A percentile compares a stretch with the other conserved stretches of the same genome.
These are phyloP conservation scores for Monoplex corrugatus DNA, from an alignment of 2,888 invertebrate genomes.

Conservation along the genomic window DNA sequence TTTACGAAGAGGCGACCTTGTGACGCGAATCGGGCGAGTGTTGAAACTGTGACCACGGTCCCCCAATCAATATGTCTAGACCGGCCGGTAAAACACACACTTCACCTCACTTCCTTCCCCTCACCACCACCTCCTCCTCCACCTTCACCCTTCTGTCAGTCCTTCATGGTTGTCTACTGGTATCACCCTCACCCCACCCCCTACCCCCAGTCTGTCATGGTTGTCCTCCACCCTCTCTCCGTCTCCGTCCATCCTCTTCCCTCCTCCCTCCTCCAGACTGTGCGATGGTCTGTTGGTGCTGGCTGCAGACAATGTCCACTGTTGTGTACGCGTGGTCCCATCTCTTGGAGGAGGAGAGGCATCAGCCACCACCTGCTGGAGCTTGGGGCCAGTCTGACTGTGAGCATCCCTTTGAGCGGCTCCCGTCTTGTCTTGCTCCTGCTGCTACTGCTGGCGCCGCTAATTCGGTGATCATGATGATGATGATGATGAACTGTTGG, in stretches of 20 bases:
- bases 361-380: too few species aligned
- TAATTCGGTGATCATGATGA: too few species aligned
- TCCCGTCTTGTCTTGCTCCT: too few species aligned
- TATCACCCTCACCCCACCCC: not conserved
- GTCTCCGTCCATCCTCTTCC: not conserved
- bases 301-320: too few species aligned
- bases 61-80: conserved; percentile 25
- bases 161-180: not conserved
- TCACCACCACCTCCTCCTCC: not conserved
- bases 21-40: not conserved
- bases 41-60: conserved; percentile 26
- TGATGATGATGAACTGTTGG: too few species aligned
- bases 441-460: too few species aligned
- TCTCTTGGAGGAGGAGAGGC: too few species aligned
- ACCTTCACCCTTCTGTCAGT: not conserved
- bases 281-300: too few species aligned
- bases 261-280: not conserved
- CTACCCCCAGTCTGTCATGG: not conserved
- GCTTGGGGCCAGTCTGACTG: too few species aligned
- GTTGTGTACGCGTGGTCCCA: too few species aligned
- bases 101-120: conserved; percentile 7
- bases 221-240: not conserved
- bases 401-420: too few species aligned
- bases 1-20: conserved; percentile 17
- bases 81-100: conserved; percentile 31